Percentiles rank a stretch among this genome's conserved stretches.
Evolutionary conservation across 2,113 vertebrate genomes (phyloP).

Genomic region (Ceyx cyanopectus): DNA sequence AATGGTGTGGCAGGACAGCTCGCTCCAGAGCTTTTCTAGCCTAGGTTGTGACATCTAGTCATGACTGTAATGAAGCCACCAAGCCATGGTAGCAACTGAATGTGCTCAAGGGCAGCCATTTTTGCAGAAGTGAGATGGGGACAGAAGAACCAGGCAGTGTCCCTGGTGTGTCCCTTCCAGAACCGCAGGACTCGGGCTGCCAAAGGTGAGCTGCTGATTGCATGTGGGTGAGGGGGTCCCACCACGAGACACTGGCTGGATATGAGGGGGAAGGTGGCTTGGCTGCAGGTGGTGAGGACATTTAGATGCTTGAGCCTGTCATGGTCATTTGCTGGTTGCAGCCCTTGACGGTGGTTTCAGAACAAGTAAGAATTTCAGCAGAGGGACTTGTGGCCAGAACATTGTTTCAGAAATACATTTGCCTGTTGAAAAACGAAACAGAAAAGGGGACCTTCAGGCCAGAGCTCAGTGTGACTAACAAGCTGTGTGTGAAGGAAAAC

Average conservation of each 20-base stretch:
- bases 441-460: background rate
- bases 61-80: background rate
- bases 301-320: background rate
- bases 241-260: fast-evolving
- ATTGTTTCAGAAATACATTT: background rate
- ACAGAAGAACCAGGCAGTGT: background rate
- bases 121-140: background rate
- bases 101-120: background rate
- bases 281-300: background rate
- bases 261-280: background rate
- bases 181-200: background rate
- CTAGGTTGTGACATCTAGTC: background rate
- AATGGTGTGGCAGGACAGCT: background rate
- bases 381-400: background rate
- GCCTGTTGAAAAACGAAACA: background rate
- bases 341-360: background rate
- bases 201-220: background rate
- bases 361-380: background rate
- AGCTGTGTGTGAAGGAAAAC: background rate
- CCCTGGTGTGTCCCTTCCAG: background rate
- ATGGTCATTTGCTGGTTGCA: background rate
- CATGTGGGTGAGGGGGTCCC: background rate
- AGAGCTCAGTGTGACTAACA: background rate
- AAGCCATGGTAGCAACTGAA: background rate
- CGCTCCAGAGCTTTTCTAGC: background rate